Percentiles rank a stretch among this genome's conserved stretches.
Evolutionary conservation across 2,888 invertebrate genomes (phyloP).

Genomic region (Reticulitermes lucifugus): DNA sequence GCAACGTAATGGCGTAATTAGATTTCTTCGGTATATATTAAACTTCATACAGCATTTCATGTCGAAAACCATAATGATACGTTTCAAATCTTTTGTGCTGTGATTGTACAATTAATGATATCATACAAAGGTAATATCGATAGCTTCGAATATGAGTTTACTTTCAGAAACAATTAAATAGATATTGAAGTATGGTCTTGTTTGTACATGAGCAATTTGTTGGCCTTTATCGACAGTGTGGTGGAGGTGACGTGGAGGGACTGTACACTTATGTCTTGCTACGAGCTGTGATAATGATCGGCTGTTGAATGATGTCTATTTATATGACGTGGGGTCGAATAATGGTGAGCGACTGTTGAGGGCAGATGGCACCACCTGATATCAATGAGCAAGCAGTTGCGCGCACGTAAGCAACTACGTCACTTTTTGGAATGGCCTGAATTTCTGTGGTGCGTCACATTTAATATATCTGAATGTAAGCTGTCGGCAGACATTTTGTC

Average conservation of each 20-base stretch:
- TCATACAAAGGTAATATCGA: constrained; percentile 17
- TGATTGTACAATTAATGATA: constrained; percentile 33
- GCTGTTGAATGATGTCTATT: constrained; percentile 21
- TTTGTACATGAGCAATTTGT: constrained; percentile 43
- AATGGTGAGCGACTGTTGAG: neutral
- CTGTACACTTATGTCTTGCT: constrained; percentile 1
- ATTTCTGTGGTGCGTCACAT: no score
- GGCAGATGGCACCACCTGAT: neutral
- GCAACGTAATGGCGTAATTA: neutral
- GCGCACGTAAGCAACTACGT: no score
- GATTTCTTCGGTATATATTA: neutral
- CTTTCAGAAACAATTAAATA: constrained; percentile 31
- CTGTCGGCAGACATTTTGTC: no score
- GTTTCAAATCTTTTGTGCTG: neutral
- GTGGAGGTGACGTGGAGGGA: neutral
- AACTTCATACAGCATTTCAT: neutral
- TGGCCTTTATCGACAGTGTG: constrained; percentile 33
- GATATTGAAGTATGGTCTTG: constrained; percentile 32
- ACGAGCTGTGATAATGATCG: constrained; percentile 29
- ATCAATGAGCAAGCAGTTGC: no score
- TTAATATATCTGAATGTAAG: no score
- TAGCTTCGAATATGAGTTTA: constrained; percentile 16
- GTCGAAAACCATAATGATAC: neutral
- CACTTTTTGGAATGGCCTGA: no score
- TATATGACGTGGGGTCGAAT: neutral